Percentiles rank a stretch among this genome's conserved stretches.
Conservation (phyloP, 2,797 vertebrate genomes). For the Pseudotriccus pelzelni region DNA sequence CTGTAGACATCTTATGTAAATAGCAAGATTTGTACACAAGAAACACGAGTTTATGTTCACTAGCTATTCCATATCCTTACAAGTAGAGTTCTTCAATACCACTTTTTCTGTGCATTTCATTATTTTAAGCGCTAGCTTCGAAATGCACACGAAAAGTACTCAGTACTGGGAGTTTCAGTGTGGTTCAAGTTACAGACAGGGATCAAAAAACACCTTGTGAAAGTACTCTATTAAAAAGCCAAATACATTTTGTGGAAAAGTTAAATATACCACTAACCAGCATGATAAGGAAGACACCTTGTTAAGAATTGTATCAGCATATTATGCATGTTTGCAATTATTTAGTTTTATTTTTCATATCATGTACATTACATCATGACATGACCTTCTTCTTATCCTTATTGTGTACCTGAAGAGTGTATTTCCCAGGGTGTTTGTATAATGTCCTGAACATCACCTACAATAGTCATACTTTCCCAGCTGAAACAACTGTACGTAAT, state of each 20-base stretch:
- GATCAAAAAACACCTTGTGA: neutral
- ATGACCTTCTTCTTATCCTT: neutral
- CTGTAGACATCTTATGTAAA: neutral
- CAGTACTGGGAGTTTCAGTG: neutral
- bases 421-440: neutral
- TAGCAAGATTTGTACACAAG: neutral
- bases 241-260: neutral
- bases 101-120: neutral
- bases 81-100: neutral
- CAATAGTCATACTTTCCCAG: neutral
- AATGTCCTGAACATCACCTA: neutral
- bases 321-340: neutral
- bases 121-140: neutral
- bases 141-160: neutral
- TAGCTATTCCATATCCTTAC: neutral
- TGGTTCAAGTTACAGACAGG: neutral
- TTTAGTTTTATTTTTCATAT: neutral
- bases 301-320: neutral
- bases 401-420: neutral
- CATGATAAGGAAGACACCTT: neutral
- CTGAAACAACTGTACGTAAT: neutral
- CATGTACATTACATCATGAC: neutral
- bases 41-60: neutral
- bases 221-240: neutral
- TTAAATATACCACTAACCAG: neutral